Percentiles rank a stretch among this genome's conserved stretches.
Evolutionary conservation across 2,888 invertebrate species (phyloP).

Genomic region (Drosophila buzzatii): DNA sequence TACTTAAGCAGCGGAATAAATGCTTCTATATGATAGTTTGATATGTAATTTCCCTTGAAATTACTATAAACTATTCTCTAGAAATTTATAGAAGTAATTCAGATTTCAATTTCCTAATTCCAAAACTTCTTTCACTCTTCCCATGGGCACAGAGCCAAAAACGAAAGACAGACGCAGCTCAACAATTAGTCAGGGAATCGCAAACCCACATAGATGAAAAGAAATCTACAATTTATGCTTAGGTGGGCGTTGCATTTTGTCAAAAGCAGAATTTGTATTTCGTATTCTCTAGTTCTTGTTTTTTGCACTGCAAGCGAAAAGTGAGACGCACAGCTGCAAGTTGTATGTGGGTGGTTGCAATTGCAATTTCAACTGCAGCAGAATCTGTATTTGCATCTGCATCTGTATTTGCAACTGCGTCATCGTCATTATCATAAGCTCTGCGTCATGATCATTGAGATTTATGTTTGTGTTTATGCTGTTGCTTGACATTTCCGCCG

Average conservation of each 20-base stretch:
- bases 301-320: constrained; percentile 44
- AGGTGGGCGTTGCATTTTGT: constrained; percentile 73
- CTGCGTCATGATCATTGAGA: constrained; percentile 62
- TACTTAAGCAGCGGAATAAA: constrained; percentile 96
- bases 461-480: constrained; percentile 76
- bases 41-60: neutral
- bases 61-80: too few relatives aligned
- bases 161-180: constrained; percentile 10
- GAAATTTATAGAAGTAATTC: neutral
- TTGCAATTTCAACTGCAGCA: constrained; percentile 5
- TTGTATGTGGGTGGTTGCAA: constrained; percentile 52
- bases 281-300: neutral
- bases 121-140: neutral
- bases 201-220: constrained; percentile 46
- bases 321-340: constrained; percentile 51
- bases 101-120: neutral
- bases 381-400: constrained; percentile 2
- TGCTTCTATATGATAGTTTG: constrained; percentile 87
- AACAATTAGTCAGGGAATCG: constrained; percentile 49
- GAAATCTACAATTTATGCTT: constrained; percentile 50
- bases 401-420: neutral
- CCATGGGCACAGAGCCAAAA: constrained; percentile 27
- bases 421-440: constrained; percentile 57
- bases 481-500: constrained; percentile 74
- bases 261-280: constrained; percentile 40